Evolutionary conservation across 2,888 invertebrate genomes (phyloP).

Genomic region (Laspeyria flexula): DNA sequence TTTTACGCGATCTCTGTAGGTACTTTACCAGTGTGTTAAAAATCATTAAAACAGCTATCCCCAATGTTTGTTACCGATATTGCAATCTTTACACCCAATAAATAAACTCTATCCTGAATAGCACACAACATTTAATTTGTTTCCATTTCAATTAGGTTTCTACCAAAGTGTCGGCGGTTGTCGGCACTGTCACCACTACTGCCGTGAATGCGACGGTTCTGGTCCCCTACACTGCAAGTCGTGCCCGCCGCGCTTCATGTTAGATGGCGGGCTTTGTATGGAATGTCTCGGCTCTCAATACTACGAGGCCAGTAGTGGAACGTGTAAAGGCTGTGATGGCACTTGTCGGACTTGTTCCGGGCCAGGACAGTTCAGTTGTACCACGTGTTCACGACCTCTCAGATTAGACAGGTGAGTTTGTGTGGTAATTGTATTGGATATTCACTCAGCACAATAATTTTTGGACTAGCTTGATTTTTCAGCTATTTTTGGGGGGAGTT

Average conservation of each 20-base stretch:
- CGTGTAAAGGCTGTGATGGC: slow-evolving; percentile 88
- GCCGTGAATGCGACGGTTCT: slow-evolving; percentile 93
- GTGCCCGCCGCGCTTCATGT: slow-evolving; percentile 90
- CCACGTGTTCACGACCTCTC: slow-evolving; percentile 88
- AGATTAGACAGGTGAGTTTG: slow-evolving; percentile 85
- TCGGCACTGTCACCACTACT: slow-evolving; percentile 95
- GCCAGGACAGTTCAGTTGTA: slow-evolving; percentile 89
- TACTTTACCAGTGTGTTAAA: too few species aligned
- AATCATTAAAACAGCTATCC: too few species aligned
- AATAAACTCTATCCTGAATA: too few species aligned
- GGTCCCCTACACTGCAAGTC: slow-evolving; percentile 91
- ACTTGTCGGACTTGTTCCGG: slow-evolving; percentile 88
- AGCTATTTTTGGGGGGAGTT: too few species aligned
- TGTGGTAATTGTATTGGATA: background rate
- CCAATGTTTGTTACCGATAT: too few species aligned
- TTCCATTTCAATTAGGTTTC: slow-evolving; percentile 80
- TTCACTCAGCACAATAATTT: too few species aligned
- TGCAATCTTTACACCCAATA: too few species aligned
- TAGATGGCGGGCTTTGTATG: slow-evolving; percentile 91
- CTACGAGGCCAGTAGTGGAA: slow-evolving; percentile 89
- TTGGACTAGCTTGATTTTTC: too few species aligned
- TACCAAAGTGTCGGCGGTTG: slow-evolving; percentile 94
- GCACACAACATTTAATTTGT: too few species aligned
- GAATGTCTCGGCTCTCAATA: slow-evolving; percentile 91
- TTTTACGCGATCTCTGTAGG: too few species aligned